Evolutionary conservation across 1,140 invertebrate genomes (phyloP).

Genomic region (Acyrthosiphon pisum): DNA sequence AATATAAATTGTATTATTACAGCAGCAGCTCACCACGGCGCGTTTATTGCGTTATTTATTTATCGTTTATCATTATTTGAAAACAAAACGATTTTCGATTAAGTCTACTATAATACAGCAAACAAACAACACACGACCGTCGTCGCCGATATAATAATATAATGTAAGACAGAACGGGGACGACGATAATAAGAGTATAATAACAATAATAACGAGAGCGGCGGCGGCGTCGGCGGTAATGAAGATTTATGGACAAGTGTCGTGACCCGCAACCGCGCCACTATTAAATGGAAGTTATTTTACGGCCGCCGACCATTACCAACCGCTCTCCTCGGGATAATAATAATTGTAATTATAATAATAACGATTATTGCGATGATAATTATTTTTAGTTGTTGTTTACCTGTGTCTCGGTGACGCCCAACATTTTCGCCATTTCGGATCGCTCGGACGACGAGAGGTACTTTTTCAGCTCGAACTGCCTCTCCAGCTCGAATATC

Average conservation of each 20-base stretch:
- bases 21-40: too few species aligned
- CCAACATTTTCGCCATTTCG: slow-evolving; percentile 91
- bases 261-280: slow-evolving; percentile 22
- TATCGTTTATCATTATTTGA: slow-evolving; percentile 9
- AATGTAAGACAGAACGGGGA: background rate
- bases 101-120: background rate
- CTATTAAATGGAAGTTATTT: background rate
- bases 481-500: slow-evolving; percentile 94
- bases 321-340: background rate
- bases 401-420: slow-evolving; percentile 96
- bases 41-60: background rate
- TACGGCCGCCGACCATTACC: background rate
- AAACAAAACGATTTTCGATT: slow-evolving; percentile 39
- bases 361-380: background rate
- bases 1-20: background rate
- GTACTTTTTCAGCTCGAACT: slow-evolving; percentile 96
- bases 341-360: background rate
- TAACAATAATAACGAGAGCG: background rate
- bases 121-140: background rate
- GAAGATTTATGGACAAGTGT: slow-evolving; percentile 38
- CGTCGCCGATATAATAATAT: background rate
- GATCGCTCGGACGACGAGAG: slow-evolving; percentile 92
- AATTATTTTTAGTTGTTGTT: slow-evolving; percentile 59
- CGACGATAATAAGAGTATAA: background rate
- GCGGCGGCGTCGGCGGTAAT: background rate